Evolutionary conservation across 2,888 invertebrate species (phyloP).

Genomic region (Synanthedon tipuliformis): DNA sequence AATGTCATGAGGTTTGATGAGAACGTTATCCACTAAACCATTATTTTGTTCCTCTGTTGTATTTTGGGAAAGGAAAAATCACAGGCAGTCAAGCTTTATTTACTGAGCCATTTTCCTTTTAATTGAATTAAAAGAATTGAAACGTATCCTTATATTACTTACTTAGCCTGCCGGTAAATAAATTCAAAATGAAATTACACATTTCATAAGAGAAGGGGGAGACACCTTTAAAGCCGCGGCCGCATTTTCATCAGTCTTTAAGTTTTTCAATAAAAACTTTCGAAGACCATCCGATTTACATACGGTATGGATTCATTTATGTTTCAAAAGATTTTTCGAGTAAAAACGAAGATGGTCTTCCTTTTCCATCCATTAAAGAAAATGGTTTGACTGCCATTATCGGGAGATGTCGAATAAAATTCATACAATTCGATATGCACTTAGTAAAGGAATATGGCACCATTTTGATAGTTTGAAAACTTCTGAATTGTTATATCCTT

Average conservation of each 20-base stretch:
- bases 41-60: too few relatives aligned
- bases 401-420: too few relatives aligned
- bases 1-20: too few relatives aligned
- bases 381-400: conserved; percentile 28
- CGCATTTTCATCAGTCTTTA: conserved; percentile 65
- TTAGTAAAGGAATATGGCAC: neutral
- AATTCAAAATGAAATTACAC: conserved; percentile 4
- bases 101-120: too few relatives aligned
- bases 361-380: conserved; percentile 56
- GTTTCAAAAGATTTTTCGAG: conserved; percentile 59
- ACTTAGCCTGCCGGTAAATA: too few relatives aligned
- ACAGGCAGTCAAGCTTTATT: too few relatives aligned
- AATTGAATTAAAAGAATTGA: too few relatives aligned
- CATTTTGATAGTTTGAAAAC: too few relatives aligned
- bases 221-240: conserved; percentile 50
- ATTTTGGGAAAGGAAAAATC: too few relatives aligned
- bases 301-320: conserved; percentile 67
- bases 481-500: too few relatives aligned
- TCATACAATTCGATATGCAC: neutral
- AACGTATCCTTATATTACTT: too few relatives aligned
- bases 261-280: conserved; percentile 70
- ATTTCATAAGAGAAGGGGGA: conserved; percentile 25
- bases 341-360: conserved; percentile 52
- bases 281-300: conserved; percentile 60
- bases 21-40: too few relatives aligned